A percentile compares a stretch with the other conserved stretches of the same genome.
Evolutionary conservation across 2,888 invertebrate species (phyloP).

Genomic region (Melanchra persicariae): DNA sequence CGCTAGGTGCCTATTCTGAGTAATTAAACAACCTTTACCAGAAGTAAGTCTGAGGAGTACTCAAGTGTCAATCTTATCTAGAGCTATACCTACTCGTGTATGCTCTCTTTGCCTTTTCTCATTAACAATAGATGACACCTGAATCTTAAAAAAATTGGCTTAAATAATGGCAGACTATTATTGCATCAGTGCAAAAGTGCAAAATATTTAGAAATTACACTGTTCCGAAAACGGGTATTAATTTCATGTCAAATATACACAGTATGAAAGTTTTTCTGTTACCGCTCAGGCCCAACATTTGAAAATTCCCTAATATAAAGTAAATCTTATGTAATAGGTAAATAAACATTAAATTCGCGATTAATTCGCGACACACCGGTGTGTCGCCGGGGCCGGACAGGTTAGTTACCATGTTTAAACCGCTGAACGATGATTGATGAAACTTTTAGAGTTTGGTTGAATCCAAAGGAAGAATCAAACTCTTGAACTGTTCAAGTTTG

Average conservation of each 20-base stretch:
- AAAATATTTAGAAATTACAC: not conserved
- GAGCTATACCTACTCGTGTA: not conserved
- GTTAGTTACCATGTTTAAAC: too few species aligned
- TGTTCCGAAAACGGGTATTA: not conserved
- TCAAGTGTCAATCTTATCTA: slow-evolving; percentile 8
- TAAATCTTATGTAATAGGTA: too few species aligned
- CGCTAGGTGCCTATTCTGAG: not conserved
- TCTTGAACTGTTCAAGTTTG: not conserved
- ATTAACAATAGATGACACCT: not conserved
- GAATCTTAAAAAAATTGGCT: not conserved
- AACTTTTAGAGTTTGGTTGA: not conserved
- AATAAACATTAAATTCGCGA: too few species aligned
- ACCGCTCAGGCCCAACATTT: too few species aligned
- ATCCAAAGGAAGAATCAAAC: not conserved
- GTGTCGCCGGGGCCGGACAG: too few species aligned
- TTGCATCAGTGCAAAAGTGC: not conserved
- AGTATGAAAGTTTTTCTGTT: too few species aligned
- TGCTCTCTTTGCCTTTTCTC: not conserved
- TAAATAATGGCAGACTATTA: not conserved
- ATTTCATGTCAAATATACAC: not conserved
- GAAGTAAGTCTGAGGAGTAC: not conserved
- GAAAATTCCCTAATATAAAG: too few species aligned
- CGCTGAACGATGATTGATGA: not conserved
- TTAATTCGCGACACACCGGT: too few species aligned
- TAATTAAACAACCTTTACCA: slow-evolving; percentile 21